These are phyloP conservation scores for Danionella dracula DNA, from an alignment of 2,797 vertebrate species.

Conservation along the genomic window DNA sequence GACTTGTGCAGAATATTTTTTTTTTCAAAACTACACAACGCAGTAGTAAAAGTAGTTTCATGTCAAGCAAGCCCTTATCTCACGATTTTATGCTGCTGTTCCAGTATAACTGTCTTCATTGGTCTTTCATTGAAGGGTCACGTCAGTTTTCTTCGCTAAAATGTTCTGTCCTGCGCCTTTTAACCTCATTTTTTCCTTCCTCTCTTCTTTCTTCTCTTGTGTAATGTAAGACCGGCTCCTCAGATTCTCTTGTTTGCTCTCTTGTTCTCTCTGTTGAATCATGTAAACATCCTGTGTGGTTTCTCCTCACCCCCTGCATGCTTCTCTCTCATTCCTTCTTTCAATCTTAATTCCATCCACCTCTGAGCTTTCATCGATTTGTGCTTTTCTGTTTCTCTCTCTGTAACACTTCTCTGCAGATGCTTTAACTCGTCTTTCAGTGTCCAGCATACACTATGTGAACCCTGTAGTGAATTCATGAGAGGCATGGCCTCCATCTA, in stretches of 20 bases:
- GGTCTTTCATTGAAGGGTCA: background rate
- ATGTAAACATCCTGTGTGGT: constrained; percentile 16
- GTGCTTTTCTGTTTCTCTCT: background rate
- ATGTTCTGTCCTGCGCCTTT: constrained; percentile 15
- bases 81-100: background rate
- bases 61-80: no score
- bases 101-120: background rate
- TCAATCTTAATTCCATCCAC: background rate
- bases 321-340: constrained; percentile 1
- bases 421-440: constrained; percentile 40
- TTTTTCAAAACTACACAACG: background rate
- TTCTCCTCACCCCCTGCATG: constrained; percentile 6
- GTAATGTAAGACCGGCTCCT: constrained; percentile 31
- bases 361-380: constrained; percentile 21
- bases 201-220: constrained; percentile 28
- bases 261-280: constrained; percentile 21
- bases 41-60: no score
- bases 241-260: constrained; percentile 33
- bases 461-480: constrained; percentile 43
- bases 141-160: background rate
- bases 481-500: constrained; percentile 45
- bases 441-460: constrained; percentile 53
- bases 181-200: constrained; percentile 5
- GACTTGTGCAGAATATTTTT: background rate
- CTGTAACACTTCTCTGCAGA: background rate